These are phyloP conservation scores for Palythoa heliodiscus DNA, from an alignment of 92 coral and sea anemone genomes.

Conservation along the genomic window DNA sequence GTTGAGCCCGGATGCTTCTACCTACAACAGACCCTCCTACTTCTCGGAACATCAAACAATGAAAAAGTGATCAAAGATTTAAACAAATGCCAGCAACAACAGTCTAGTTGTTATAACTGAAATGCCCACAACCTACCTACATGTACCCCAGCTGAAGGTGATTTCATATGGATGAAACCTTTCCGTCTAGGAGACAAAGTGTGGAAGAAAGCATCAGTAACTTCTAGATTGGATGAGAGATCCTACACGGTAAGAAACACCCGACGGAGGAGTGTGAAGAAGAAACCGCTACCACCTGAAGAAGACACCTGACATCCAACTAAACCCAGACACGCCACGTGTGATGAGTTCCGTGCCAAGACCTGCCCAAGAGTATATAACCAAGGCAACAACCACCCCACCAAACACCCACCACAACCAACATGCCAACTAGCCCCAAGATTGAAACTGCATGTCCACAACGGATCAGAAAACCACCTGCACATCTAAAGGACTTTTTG, in stretches of 20 bases:
- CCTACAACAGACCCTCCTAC: too few species aligned
- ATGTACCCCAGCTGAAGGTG: constrained; percentile 18
- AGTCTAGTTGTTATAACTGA: constrained; percentile 16
- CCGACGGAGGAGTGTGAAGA: background rate
- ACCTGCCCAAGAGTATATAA: constrained; percentile 9
- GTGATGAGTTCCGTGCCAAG: background rate
- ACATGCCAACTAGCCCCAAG: background rate
- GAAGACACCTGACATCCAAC: constrained; percentile 16
- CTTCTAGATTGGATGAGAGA: constrained; percentile 26
- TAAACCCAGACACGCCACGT: background rate
- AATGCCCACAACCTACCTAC: constrained; percentile 24
- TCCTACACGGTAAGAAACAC: background rate
- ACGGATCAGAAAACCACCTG: constrained; percentile 27
- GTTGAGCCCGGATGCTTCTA: constrained; percentile 30
- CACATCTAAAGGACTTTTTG: constrained; percentile 22
- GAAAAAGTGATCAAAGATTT: background rate
- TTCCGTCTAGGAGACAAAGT: constrained; percentile 30
- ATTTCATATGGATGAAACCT: constrained; percentile 37
- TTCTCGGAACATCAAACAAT: constrained; percentile 23
- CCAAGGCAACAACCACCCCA: constrained; percentile 3
- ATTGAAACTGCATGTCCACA: background rate
- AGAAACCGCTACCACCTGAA: constrained; percentile 4
- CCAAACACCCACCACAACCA: background rate
- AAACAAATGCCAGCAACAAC: constrained; percentile 29
- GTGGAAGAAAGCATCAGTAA: constrained; percentile 41